Evolutionary conservation across 2,797 vertebrate species (phyloP).

Genomic region (Sternotherus odoratus): DNA sequence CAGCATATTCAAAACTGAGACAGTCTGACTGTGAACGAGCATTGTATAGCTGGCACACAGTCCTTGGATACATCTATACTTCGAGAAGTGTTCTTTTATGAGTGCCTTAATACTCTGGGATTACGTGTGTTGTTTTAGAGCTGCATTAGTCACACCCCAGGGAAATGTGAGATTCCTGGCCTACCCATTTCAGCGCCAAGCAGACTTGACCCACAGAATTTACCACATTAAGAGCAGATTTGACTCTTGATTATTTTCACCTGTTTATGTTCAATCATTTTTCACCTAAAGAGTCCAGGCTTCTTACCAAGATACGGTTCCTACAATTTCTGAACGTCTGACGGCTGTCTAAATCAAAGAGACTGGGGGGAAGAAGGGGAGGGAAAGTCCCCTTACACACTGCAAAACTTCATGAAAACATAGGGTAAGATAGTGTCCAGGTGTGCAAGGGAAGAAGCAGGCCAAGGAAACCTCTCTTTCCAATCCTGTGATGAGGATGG

Average conservation of each 20-base stretch:
- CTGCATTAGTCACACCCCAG: constrained; percentile 54
- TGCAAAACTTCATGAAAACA: constrained; percentile 11
- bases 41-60: background rate
- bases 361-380: background rate
- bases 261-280: constrained; percentile 36
- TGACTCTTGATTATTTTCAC: constrained; percentile 65
- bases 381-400: constrained; percentile 28
- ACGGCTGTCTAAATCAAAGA: constrained; percentile 48
- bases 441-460: background rate
- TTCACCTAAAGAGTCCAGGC: constrained; percentile 14
- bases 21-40: constrained; percentile 20
- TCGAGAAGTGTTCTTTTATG: constrained; percentile 47
- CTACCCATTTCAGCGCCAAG: background rate
- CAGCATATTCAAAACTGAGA: background rate
- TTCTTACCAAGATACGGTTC: constrained; percentile 23
- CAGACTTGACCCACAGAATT: constrained; percentile 44
- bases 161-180: constrained; percentile 55
- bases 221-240: constrained; percentile 55
- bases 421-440: background rate
- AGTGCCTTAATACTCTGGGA: constrained; percentile 44
- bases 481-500: background rate
- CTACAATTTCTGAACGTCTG: constrained; percentile 57
- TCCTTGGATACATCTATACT: constrained; percentile 25
- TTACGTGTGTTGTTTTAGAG: constrained; percentile 63
- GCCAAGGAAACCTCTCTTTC: background rate